These are phyloP conservation scores for Ophraella communa DNA, from an alignment of 2,888 invertebrate species.

Conservation along the genomic window DNA sequence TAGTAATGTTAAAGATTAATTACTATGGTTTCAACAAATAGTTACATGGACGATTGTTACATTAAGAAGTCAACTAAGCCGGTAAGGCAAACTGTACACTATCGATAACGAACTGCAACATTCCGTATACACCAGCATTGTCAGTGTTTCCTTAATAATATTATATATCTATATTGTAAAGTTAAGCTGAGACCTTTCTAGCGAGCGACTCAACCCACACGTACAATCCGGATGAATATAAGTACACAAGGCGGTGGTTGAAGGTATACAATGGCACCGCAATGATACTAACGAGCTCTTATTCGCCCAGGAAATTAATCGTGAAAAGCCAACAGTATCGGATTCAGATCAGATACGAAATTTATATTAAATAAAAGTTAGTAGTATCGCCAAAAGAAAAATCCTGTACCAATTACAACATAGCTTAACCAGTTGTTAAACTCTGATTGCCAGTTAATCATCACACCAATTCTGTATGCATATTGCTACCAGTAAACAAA, in stretches of 20 bases:
- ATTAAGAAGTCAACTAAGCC: too few relatives aligned
- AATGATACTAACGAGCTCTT: conserved; percentile 9
- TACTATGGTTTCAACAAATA: too few relatives aligned
- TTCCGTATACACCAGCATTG: not conserved
- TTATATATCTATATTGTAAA: not conserved
- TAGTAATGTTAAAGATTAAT: too few relatives aligned
- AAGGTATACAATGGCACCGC: conserved; percentile 13
- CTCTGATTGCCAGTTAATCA: too few relatives aligned
- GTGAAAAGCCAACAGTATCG: not conserved
- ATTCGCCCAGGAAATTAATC: conserved; percentile 13
- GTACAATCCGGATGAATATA: conserved; percentile 11
- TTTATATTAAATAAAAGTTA: too few relatives aligned
- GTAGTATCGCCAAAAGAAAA: too few relatives aligned
- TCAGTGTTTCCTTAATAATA: not conserved
- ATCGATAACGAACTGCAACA: not conserved
- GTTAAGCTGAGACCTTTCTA: not conserved
- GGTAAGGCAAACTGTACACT: not conserved
- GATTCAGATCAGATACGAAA: not conserved
- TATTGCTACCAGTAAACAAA: too few relatives aligned
- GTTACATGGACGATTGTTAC: too few relatives aligned
- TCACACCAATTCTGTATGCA: too few relatives aligned
- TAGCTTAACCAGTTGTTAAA: too few relatives aligned
- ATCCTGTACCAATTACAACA: too few relatives aligned
- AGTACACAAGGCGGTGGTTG: conserved; percentile 9
- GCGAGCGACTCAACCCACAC: conserved; percentile 4